phyloP scores from a whole-genome alignment of 1,140 invertebrate species.

The Drosophila watanabei region DNA sequence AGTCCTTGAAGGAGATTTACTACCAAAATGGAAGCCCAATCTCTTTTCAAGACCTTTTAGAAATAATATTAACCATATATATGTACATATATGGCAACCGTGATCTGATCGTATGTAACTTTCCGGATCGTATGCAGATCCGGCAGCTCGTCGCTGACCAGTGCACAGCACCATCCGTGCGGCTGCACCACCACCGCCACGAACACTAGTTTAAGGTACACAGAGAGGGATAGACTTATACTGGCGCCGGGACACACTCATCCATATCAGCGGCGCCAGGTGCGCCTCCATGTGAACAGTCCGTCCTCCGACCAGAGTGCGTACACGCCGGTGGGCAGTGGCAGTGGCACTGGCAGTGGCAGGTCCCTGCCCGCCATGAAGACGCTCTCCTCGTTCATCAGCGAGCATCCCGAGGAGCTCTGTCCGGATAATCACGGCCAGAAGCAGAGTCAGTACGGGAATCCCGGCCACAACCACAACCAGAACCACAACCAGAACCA shows the following conservation, averaged over 20 bases:
- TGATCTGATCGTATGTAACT: slow-evolving; percentile 24
- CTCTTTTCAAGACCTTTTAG: background rate
- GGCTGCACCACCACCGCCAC: slow-evolving; percentile 43
- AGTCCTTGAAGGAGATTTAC: background rate
- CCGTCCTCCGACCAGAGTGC: slow-evolving; percentile 73
- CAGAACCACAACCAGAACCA: slow-evolving; percentile 16
- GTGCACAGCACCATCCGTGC: slow-evolving; percentile 63
- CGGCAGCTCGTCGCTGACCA: slow-evolving; percentile 73
- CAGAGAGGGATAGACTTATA: slow-evolving; percentile 84
- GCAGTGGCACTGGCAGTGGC: slow-evolving; percentile 51
- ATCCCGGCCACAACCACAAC: slow-evolving; percentile 8
- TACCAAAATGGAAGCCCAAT: background rate
- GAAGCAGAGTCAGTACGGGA: background rate
- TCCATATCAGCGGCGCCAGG: slow-evolving; percentile 62
- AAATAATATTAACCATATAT: background rate
- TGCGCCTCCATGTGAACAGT: slow-evolving; percentile 73
- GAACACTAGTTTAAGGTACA: slow-evolving; percentile 73
- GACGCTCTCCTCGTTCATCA: slow-evolving; percentile 74
- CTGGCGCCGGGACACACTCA: slow-evolving; percentile 50
- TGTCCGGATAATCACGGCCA: slow-evolving; percentile 7
- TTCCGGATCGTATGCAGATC: slow-evolving; percentile 52
- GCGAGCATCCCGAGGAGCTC: slow-evolving; percentile 73
- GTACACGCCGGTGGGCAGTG: slow-evolving; percentile 64
- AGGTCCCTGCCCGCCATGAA: slow-evolving; percentile 55
- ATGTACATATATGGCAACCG: background rate